Evolutionary conservation across 1,140 invertebrate species (phyloP), one percentile per base, ranked within the genome.

Genomic region (Lasioglossum albipes): DNA sequence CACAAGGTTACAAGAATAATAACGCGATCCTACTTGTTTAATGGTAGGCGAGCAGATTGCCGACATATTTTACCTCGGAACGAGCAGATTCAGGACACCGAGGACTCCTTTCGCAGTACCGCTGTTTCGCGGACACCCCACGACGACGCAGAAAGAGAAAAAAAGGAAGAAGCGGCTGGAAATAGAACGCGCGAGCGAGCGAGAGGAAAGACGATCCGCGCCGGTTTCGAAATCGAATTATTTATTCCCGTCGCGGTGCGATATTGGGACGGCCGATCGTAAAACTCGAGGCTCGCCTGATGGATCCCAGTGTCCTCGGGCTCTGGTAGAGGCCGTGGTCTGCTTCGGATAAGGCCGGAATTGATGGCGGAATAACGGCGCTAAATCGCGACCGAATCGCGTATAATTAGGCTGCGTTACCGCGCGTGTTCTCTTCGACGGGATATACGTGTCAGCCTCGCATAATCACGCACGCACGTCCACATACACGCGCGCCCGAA

Each of bases 341-440:
- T 87, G 81, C 64, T 87, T 86, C 81, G 84, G 84, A 87, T 88
- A 88, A 88, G 87, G 77, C 66, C 42, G 75, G 80, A 88, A 88
- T 87, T 84, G 76, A 88, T 86, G 86, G 74, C 49, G 79, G 80
- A 87, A 84, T 87, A 87, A 87, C 86, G 85, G 86, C 76, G 76
- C 54, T 84, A 87, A 87, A 84, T 84, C 86, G 79, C 76, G 70
- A 78, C 82, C 83, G 77, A 87, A 87, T 87, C 83, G 86, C 76
- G 76, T 84, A 87, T 84, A 87, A 87, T 87, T 87, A 79, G 85
- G 81, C 67, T 84, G 70, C 42, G 82, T 81, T 84, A 69, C 73
- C 45, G 18, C 64, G 45, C 67, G 42, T 72, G 52, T 22, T 64
- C 57, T 45, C 12, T 49, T 41, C 36, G 42, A 18, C 31, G 31